Evolutionary conservation across 2,113 vertebrate genomes (phyloP).

Genomic region (Prietella phreatophila): DNA sequence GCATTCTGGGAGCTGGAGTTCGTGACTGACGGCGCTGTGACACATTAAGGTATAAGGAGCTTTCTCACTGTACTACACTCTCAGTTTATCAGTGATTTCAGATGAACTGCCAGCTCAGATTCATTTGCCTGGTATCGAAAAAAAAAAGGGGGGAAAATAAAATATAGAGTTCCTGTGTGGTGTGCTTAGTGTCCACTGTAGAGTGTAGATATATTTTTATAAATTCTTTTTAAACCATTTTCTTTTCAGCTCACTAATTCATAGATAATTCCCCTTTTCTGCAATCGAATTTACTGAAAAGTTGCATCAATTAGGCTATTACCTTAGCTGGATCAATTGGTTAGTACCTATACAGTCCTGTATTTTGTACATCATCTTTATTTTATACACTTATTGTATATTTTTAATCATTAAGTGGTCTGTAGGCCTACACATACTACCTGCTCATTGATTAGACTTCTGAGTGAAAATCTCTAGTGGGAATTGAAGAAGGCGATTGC

Average conservation of each 20-base stretch:
- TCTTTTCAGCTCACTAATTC: not conserved
- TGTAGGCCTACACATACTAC: not conserved
- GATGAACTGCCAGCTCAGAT: not conserved
- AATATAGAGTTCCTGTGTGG: not conserved
- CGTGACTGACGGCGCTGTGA: no score
- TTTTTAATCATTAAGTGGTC: not conserved
- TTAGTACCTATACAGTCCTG: not conserved
- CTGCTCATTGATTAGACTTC: not conserved
- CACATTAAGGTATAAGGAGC: not conserved
- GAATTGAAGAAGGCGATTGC: no score
- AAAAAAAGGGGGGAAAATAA: not conserved
- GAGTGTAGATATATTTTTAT: not conserved
- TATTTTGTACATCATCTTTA: not conserved
- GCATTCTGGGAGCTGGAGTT: no score
- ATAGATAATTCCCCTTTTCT: not conserved
- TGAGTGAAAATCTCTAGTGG: not conserved
- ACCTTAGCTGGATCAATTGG: no score
- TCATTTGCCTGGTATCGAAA: not conserved
- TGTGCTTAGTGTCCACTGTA: not conserved
- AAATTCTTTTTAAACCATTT: not conserved
- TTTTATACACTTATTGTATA: not conserved
- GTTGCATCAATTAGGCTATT: not conserved
- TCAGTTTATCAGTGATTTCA: not conserved
- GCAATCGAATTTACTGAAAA: not conserved
- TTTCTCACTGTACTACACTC: not conserved